phyloP scores from a whole-genome alignment of 1,140 invertebrate species.

The Tribolium madens region DNA sequence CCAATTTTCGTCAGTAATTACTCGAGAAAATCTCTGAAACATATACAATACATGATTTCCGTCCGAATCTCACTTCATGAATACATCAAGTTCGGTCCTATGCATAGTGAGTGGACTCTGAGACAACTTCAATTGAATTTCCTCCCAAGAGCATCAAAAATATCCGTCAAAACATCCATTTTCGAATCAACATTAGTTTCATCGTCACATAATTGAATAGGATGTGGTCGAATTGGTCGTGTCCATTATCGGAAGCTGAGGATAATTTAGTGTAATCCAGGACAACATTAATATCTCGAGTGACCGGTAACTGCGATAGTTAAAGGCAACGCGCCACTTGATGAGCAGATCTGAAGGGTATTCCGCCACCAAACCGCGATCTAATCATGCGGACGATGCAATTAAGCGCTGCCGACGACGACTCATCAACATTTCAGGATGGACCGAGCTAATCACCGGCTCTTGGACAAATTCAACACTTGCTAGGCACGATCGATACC shows the following conservation, averaged over 20 bases:
- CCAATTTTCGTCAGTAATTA: conserved; percentile 29
- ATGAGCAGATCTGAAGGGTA: conserved; percentile 10
- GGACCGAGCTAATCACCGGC: neutral
- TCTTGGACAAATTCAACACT: neutral
- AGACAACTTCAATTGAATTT: conserved; percentile 32
- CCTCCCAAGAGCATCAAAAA: conserved; percentile 1
- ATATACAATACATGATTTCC: neutral
- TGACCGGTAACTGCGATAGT: conserved; percentile 20
- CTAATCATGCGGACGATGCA: conserved; percentile 24
- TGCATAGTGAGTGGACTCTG: conserved; percentile 38
- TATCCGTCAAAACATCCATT: neutral
- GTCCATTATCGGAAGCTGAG: conserved; percentile 43
- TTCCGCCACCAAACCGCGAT: conserved; percentile 11
- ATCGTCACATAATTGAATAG: conserved; percentile 16
- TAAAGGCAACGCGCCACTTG: conserved; percentile 12
- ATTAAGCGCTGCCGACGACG: conserved; percentile 4
- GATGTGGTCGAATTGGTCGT: conserved; percentile 37
- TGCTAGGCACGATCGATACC: neutral
- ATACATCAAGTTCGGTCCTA: conserved; percentile 25
- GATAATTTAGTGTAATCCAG: conserved; percentile 43
- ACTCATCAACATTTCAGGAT: conserved; percentile 10
- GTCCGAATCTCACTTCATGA: conserved; percentile 27
- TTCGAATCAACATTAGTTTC: conserved; percentile 12
- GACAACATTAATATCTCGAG: conserved; percentile 31
- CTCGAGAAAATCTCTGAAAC: conserved; percentile 21